Conservation (phyloP, 2,797 vertebrate genomes). For the Typhlichthys subterraneus region DNA sequence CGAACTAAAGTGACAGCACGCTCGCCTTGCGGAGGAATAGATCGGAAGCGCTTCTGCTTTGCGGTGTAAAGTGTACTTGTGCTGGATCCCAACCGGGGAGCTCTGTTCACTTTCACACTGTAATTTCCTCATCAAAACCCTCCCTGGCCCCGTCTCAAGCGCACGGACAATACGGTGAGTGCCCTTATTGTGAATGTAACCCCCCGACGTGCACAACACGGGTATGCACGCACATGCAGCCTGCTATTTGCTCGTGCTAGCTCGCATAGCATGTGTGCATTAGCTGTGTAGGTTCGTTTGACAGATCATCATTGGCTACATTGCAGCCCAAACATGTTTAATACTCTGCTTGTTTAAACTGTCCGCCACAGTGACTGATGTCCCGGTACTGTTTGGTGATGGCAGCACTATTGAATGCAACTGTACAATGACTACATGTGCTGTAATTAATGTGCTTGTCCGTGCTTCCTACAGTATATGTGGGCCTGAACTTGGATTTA, state of each 20-base stretch:
- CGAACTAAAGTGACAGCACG: slow-evolving; percentile 45
- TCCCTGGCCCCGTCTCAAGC: slow-evolving; percentile 21
- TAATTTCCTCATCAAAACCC: slow-evolving; percentile 35
- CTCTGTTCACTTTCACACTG: slow-evolving; percentile 61
- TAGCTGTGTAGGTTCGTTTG: neutral
- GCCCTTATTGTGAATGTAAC: slow-evolving; percentile 6
- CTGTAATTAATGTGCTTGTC: neutral
- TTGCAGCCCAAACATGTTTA: neutral
- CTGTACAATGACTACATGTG: slow-evolving; percentile 6
- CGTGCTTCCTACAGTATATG: slow-evolving; percentile 15
- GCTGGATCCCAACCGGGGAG: slow-evolving; percentile 52
- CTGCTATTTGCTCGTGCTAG: slow-evolving; percentile 39
- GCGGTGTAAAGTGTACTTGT: slow-evolving; percentile 50
- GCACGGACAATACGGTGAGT: slow-evolving; percentile 65
- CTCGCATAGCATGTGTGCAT: slow-evolving; percentile 29
- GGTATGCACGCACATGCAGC: slow-evolving; percentile 28
- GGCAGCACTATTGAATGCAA: neutral
- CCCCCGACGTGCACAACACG: slow-evolving; percentile 7
- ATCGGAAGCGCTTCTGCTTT: slow-evolving; percentile 30
- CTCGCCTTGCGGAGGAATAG: slow-evolving; percentile 48
- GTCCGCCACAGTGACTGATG: slow-evolving; percentile 23
- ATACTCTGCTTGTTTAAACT: neutral
- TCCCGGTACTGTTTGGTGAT: slow-evolving; percentile 7
- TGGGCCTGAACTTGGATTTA: slow-evolving; percentile 53
- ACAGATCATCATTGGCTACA: slow-evolving; percentile 56